phyloP scores from a whole-genome alignment of 2,797 vertebrate genomes.

The Alca torda region DNA sequence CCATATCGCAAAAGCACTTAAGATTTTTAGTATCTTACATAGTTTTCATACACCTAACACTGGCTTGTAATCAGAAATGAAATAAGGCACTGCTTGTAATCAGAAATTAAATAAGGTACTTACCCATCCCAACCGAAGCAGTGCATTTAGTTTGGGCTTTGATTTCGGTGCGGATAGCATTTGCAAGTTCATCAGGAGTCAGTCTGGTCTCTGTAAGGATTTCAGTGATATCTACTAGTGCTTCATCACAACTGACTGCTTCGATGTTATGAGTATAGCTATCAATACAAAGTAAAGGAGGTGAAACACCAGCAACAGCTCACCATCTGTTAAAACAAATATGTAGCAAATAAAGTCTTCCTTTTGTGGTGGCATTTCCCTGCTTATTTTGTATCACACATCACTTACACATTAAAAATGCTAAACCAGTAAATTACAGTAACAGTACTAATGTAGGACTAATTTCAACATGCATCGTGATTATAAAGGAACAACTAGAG shows the following conservation, averaged over 20 bases:
- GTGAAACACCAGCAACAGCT: slow-evolving; percentile 52
- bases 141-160: slow-evolving; percentile 90
- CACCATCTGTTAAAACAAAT: slow-evolving; percentile 46
- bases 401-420: background rate
- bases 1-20: background rate
- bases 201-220: slow-evolving; percentile 87
- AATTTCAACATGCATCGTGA: background rate
- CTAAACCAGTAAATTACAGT: background rate
- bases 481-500: background rate
- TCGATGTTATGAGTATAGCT: slow-evolving; percentile 97
- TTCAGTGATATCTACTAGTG: slow-evolving; percentile 89
- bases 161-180: slow-evolving; percentile 87
- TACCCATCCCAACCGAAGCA: slow-evolving; percentile 96
- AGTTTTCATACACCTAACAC: background rate
- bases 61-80: background rate
- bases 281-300: slow-evolving; percentile 72
- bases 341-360: slow-evolving; percentile 47
- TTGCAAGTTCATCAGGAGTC: slow-evolving; percentile 87
- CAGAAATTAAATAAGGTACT: slow-evolving; percentile 45
- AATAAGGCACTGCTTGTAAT: background rate
- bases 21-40: background rate
- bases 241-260: slow-evolving; percentile 98
- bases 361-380: background rate
- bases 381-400: background rate
- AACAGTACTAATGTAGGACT: background rate